Base-by-base conservation (phyloP, 2,888 invertebrate genomes). In the Drosophila multiciliata region DNA sequence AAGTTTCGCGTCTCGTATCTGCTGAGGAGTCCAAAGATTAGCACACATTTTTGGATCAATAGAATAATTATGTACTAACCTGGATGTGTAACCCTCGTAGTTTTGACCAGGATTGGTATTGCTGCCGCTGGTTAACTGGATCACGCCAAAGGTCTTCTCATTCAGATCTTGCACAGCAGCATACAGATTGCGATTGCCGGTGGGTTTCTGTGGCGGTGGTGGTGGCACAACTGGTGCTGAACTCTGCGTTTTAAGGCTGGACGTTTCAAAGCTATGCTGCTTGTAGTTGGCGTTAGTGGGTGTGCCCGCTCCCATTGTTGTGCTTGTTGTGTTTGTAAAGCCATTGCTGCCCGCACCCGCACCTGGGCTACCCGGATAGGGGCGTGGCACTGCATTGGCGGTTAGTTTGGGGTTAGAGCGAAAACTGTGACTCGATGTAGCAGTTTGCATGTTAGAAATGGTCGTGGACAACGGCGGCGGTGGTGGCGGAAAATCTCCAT, bases 31-130 rank as follows among this genome's bases (percentile, higher is more conserved):
- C 15, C 38, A 36, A 11, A 23, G 36, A 57, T 74, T 36, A 65
- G 58, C 33, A 20, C 11, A 23, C 9, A 45, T 42, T 29, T 17
- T 12, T 0, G 36, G 12, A 1, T 0, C 5, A 23, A 5, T 0
- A 0, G 23, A 1, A 23, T 23, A 7, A 4, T n/a, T 2, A 17
- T 23, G 0, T 23, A 59, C 94, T 94, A 78, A 95, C 95, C 95
- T 95, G 61, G 95, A 95, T 17, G 95, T 95, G 86, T 95, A 95
- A 61, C 95, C 95, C 86, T 95, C 95, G 86, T 95, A 95, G 77
- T 94, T 95, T 79, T 92, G 92, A 35, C 92, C 92, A 33, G 93
- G 92, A 82, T 92, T 91, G 38, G 90, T 86, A 64, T 65, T 80
- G 57, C 79, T 80, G 61, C 85, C 85, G 11, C 81, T 72, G 32